phyloP scores from a whole-genome alignment of 2,113 vertebrate genomes.

The Percina caprodes region DNA sequence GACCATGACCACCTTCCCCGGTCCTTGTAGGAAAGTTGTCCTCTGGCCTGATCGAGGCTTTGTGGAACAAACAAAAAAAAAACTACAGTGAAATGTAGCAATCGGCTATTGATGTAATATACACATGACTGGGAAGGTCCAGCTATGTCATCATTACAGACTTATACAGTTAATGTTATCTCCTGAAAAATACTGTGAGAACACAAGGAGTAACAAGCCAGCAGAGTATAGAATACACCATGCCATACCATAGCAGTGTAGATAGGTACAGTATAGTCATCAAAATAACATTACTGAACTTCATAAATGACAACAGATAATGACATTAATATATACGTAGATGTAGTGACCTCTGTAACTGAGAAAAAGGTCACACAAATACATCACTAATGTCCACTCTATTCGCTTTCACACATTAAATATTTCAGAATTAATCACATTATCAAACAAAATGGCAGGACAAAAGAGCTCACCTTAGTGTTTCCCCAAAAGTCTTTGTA shows the following conservation, averaged over 20 bases:
- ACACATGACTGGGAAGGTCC: neutral
- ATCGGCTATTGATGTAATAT: neutral
- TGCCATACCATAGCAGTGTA: conserved; percentile 26
- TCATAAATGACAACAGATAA: conserved; percentile 46
- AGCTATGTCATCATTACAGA: neutral
- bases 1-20: conserved; percentile 98
- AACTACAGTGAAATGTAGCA: neutral
- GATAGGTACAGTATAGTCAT: conserved; percentile 3
- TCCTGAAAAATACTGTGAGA: neutral
- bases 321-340: conserved; percentile 37
- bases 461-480: conserved; percentile 90
- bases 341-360: conserved; percentile 38
- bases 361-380: conserved; percentile 48
- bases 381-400: neutral
- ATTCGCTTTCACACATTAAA: neutral
- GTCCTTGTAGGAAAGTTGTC: conserved; percentile 91
- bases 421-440: neutral
- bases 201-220: conserved; percentile 1
- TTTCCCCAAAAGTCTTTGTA: conserved; percentile 97
- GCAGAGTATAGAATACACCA: conserved; percentile 51
- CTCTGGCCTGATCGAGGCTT: conserved; percentile 92
- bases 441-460: neutral
- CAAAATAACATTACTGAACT: conserved; percentile 31
- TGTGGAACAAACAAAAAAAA: conserved; percentile 27
- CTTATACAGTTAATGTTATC: neutral